A percentile compares a stretch with the other conserved stretches of the same genome.
Evolutionary conservation across 2,113 vertebrate species (phyloP).

Genomic region (Elaphurus davidianus): DNA sequence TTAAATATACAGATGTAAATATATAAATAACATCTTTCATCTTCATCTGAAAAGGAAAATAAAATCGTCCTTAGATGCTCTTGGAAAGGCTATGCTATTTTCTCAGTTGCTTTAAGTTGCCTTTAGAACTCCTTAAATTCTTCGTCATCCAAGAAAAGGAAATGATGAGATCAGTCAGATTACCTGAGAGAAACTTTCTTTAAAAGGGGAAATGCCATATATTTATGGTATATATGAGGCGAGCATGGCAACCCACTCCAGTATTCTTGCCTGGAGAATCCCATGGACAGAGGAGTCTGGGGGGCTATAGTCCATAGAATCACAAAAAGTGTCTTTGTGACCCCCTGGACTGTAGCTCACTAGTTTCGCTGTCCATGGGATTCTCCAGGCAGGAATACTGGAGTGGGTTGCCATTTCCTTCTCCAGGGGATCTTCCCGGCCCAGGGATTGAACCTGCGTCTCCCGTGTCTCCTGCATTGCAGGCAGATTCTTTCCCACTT

Average conservation of each 20-base stretch:
- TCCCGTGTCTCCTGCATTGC: not conserved
- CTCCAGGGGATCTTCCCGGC: not conserved
- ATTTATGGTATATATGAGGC: not conserved
- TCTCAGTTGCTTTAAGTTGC: not conserved
- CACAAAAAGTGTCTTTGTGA: not conserved
- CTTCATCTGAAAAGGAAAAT: not conserved
- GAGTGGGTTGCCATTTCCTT: not conserved
- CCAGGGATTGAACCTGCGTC: not conserved
- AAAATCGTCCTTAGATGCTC: not conserved
- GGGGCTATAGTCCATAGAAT: not conserved
- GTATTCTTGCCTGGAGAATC: not conserved
- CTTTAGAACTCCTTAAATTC: constrained; percentile 3
- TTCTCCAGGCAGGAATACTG: not conserved
- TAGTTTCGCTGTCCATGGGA: not conserved
- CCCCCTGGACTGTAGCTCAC: not conserved
- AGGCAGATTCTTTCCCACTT: not conserved
- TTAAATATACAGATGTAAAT: not conserved
- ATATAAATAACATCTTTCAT: not conserved
- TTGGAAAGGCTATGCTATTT: not conserved
- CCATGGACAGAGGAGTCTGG: not conserved
- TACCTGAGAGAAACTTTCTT: not conserved
- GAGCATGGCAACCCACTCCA: not conserved
- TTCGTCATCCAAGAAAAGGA: not conserved
- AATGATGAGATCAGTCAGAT: not conserved
- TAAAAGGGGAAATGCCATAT: not conserved